Base-by-base conservation (phyloP, 2,113 vertebrate species). In the Carollia perspicillata region DNA sequence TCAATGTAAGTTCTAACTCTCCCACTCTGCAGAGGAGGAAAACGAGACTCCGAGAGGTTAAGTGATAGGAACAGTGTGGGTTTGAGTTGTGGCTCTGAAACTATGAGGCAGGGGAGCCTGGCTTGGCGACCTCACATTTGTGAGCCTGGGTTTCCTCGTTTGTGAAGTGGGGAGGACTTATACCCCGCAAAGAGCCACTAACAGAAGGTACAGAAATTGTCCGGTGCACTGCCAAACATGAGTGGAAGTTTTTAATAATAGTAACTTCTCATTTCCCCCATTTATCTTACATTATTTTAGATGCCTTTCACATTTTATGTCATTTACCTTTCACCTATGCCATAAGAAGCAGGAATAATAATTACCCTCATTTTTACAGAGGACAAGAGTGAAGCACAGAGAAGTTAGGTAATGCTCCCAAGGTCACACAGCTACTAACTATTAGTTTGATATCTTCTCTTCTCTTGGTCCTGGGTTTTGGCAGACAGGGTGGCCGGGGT, bases 191-290 rank as follows among this genome's bases (percentile, higher is more conserved):
- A 23, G 40, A 53, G 44, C 47, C 74, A 28, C 33, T 79, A n/a
- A 60, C 55, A 47, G 60, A 78, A 30, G 33, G 20, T 17, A 51
- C 10, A 63, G 91, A 63, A 51, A 40, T 16, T 8, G 13, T n/a
- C n/a, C 51, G 1, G 2, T 13, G 66, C 6, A 0, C 0, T 4
- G 23, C 16, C 30, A 22, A 5, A 37, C 2, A 4, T 5, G 3
- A 33, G 16, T 37, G 26, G 33, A 28, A 8, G 3, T 47, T 88
- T 68, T 42, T 86, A 51, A 42, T 60, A 26, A n/a, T 18, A 16
- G 12, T n/a, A 16, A 30, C 2, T 3, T 20, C 16, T 44, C 37
- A n/a, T 11, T 20, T 40, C 4, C 6, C 49, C 22, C 13, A 5
- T n/a, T 20, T 66, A 7, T 5, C 47, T 20, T 14, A 20, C 28